Evolutionary conservation across 2,113 vertebrate species (phyloP), one percentile per base, ranked within the genome.

Genomic region (Microcebus murinus): DNA sequence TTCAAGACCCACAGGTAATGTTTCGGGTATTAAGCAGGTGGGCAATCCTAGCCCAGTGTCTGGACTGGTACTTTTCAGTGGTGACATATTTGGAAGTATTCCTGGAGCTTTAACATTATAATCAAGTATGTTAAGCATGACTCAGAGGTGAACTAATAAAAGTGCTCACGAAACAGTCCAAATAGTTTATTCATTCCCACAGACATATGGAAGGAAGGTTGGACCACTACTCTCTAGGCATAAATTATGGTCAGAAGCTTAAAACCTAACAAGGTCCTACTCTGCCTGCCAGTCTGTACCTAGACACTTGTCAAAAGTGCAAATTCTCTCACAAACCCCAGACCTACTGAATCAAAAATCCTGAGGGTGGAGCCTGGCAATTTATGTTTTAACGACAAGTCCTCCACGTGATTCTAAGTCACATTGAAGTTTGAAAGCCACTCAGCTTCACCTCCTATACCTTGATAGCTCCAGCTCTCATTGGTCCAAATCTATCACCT

Each of bases 301-400:
- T 80, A 73, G 12, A 20, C 81, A 87, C 6, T 57, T 87, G 74
- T 34, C 73, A 90, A 11, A 95, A 96, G 68, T 67, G 63, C 57
- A 95, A n/a, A 93, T 77, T 84, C 42, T 57, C 21, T 57, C 92
- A 93, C 65, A 87, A 93, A 52, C 6, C 13, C 57, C 80, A 87
- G 67, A 79, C 8, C 45, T 83, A 36, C 1, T 34, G 71, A 91
- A 57, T 48, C 36, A 59, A 63, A 73, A 48, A n/a, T 13, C 63
- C 57, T 23, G 10, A 87, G 27, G 36, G 8, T 13, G 52, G 70
- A 52, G 45, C 31, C 45, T 17, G 34, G 50, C 31, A 31, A 42
- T 20, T 45, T 34, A 31, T 18, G n/a, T 68, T 79, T 84, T 29
- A 87, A 82, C 29, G 25, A 31, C 83, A 82, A 83, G 36, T 15